A percentile compares a stretch with the other conserved stretches of the same genome.
Conservation (phyloP, 1,140 invertebrate genomes). For the Drosophila setifemur region DNA sequence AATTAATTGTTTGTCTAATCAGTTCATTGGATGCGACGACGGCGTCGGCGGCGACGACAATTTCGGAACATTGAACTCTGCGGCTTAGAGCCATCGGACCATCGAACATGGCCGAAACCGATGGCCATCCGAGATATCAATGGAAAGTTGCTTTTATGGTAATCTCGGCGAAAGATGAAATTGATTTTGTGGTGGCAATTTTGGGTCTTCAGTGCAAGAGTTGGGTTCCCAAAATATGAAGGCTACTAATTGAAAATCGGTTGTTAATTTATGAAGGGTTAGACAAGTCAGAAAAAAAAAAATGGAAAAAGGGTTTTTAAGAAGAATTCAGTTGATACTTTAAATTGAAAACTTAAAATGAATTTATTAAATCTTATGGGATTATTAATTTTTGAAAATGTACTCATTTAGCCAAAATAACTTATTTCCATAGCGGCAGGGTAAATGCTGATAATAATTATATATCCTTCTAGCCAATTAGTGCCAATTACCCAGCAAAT, state of each 20-base stretch:
- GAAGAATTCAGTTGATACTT: no score
- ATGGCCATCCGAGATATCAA: conserved; percentile 17
- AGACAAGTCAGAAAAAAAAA: background rate
- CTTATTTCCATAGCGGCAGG: no score
- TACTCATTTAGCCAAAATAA: no score
- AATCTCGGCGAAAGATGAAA: conserved; percentile 24
- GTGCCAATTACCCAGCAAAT: no score
- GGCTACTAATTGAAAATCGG: conserved; percentile 19
- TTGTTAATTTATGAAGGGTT: conserved; percentile 24
- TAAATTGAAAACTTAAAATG: no score
- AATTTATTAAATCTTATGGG: no score
- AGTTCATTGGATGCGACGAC: conserved; percentile 63
- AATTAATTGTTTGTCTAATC: conserved; percentile 79
- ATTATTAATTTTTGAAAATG: no score
- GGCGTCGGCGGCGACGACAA: conserved; percentile 16
- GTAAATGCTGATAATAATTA: no score
- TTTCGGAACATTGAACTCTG: conserved; percentile 43
- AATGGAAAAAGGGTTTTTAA: background rate
- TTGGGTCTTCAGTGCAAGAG: background rate
- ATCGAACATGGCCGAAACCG: background rate
- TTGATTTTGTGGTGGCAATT: conserved; percentile 7
- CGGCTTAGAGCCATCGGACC: conserved; percentile 10
- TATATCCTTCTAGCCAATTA: no score
- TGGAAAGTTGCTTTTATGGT: conserved; percentile 31
- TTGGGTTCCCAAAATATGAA: conserved; percentile 6